Percentiles rank a stretch among this genome's conserved stretches.
These are phyloP conservation scores for Ranitomeya variabilis DNA, from an alignment of 2,113 vertebrate species.

Conservation along the genomic window DNA sequence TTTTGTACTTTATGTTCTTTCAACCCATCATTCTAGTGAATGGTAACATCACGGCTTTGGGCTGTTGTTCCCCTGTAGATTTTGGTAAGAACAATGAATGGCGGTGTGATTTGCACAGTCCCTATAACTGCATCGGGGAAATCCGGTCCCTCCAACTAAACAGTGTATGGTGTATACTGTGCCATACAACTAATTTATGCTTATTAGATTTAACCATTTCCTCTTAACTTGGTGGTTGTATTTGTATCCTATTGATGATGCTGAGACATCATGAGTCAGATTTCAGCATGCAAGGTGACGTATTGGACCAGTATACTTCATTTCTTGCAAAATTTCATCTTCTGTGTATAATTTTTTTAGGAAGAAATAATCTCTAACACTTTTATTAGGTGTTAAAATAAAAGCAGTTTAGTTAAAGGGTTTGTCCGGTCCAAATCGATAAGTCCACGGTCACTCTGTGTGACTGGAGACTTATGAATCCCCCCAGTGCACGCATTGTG, in stretches of 20 bases:
- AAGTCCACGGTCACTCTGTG: no score
- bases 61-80: constrained; percentile 75
- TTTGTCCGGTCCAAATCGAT: no score
- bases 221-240: constrained; percentile 23
- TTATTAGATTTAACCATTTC: constrained; percentile 4
- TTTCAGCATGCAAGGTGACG: background rate
- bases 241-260: background rate
- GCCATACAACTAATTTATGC: constrained; percentile 27
- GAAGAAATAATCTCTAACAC: background rate
- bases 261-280: background rate
- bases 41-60: constrained; percentile 70
- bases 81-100: constrained; percentile 69
- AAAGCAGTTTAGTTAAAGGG: no score
- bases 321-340: background rate
- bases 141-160: constrained; percentile 16
- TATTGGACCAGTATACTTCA: background rate
- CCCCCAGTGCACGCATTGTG: no score
- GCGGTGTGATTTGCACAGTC: constrained; percentile 1
- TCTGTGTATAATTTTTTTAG: background rate
- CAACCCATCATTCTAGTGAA: constrained; percentile 71
- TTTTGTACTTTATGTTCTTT: constrained; percentile 69
- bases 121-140: constrained; percentile 38
- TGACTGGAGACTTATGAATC: no score
- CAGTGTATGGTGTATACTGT: background rate
- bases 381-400: no score